A percentile compares a stretch with the other conserved stretches of the same genome.
phyloP scores from a whole-genome alignment of 1,140 invertebrate species.

The Littorina saxatilis region DNA sequence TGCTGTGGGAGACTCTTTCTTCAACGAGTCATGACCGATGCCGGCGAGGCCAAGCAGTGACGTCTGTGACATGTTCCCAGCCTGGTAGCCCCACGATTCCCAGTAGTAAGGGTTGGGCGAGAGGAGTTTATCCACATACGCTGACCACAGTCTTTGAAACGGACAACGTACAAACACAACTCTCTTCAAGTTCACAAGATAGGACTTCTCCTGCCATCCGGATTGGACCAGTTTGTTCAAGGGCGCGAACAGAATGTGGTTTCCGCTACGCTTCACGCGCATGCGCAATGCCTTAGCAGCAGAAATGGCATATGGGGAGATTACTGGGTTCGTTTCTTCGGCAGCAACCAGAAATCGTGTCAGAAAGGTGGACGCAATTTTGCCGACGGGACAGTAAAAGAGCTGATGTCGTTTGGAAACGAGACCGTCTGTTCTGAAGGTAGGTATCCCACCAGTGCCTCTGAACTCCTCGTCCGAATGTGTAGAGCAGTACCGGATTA shows the following conservation, averaged over 20 bases:
- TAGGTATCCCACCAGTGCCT: background rate
- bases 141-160: conserved; percentile 9
- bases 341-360: conserved; percentile 35
- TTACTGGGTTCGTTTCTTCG: background rate
- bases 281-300: conserved; percentile 17
- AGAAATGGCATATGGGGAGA: conserved; percentile 37
- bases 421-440: conserved; percentile 6
- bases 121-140: conserved; percentile 30
- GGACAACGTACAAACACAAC: conserved; percentile 29
- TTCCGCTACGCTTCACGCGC: background rate
- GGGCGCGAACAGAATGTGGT: background rate
- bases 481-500: background rate
- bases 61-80: background rate
- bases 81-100: conserved; percentile 19
- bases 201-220: background rate
- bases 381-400: conserved; percentile 42
- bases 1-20: background rate
- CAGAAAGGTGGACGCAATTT: conserved; percentile 41
- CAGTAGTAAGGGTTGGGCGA: conserved; percentile 27
- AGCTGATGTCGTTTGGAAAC: conserved; percentile 25
- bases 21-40: no score
- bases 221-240: background rate
- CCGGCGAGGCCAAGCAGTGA: no score
- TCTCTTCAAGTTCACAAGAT: conserved; percentile 8
- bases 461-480: background rate